Evolutionary conservation across 2,113 vertebrate species (phyloP).

Genomic region (Dendrocopos noguchii): DNA sequence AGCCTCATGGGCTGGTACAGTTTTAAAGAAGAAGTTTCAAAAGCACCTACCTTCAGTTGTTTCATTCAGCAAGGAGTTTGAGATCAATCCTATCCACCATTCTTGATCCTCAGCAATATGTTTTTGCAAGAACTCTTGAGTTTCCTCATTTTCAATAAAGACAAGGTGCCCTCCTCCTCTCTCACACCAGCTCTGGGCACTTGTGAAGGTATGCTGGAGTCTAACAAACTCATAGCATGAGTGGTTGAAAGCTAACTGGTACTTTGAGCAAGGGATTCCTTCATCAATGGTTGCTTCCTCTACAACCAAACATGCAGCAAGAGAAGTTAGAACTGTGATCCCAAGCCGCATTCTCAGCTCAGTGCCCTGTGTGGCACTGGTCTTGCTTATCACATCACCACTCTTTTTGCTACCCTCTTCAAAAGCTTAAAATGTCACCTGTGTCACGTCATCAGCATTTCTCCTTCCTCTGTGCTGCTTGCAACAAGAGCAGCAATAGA

Average conservation of each 20-base stretch:
- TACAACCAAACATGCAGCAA: constrained; percentile 32
- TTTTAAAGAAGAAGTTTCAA: constrained; percentile 12
- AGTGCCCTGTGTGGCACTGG: not conserved
- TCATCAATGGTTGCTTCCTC: constrained; percentile 41
- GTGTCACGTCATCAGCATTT: not conserved
- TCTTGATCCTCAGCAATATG: constrained; percentile 81
- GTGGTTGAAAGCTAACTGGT: constrained; percentile 82
- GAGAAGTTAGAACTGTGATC: constrained; percentile 26
- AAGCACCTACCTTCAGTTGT: constrained; percentile 66
- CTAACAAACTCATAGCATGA: constrained; percentile 90
- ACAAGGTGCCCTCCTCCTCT: constrained; percentile 87
- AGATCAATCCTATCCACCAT: constrained; percentile 92
- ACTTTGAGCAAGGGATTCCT: constrained; percentile 77
- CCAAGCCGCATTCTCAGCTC: constrained; percentile 8
- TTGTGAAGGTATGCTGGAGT: constrained; percentile 75
- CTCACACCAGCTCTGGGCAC: constrained; percentile 92
- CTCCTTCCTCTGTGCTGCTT: not conserved
- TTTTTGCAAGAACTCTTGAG: constrained; percentile 86
- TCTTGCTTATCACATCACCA: constrained; percentile 8
- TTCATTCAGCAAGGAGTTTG: constrained; percentile 69
- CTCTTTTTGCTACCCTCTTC: constrained; percentile 9
- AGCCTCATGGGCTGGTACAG: not conserved
- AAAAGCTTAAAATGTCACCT: not conserved
- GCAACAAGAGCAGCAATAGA: not conserved
- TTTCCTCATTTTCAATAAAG: constrained; percentile 88